Conservation (phyloP, 2,888 invertebrate species). For the Azorinus chamasolen region DNA sequence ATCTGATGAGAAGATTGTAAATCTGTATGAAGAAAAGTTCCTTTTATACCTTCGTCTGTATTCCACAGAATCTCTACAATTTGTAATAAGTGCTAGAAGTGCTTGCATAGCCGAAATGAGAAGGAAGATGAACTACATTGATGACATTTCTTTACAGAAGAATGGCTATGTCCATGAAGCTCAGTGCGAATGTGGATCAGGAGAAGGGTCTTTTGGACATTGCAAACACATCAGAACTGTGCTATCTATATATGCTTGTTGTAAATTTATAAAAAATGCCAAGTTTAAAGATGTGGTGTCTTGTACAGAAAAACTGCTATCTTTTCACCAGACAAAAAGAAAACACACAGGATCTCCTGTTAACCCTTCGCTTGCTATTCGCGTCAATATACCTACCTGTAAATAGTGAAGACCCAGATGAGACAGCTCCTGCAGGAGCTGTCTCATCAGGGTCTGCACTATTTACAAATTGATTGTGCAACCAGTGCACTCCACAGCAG, state of each 20-base stretch:
- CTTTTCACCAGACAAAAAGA: background rate
- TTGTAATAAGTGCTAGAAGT: constrained; percentile 16
- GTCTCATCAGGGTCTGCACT: too few relatives aligned
- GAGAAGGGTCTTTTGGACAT: constrained; percentile 66
- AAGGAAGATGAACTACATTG: constrained; percentile 33
- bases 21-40: constrained; percentile 46
- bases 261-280: background rate
- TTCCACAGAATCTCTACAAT: background rate
- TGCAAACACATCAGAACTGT: constrained; percentile 66
- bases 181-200: constrained; percentile 70
- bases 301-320: constrained; percentile 4
- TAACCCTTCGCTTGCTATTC: too few relatives aligned
- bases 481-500: too few relatives aligned
- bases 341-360: constrained; percentile 40
- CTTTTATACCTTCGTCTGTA: constrained; percentile 12
- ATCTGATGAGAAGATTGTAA: constrained; percentile 18
- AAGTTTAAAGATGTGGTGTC: background rate
- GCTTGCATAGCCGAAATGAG: constrained; percentile 50
- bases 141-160: constrained; percentile 40
- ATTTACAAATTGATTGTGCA: too few relatives aligned
- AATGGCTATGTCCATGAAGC: constrained; percentile 47
- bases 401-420: too few relatives aligned
- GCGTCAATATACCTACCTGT: too few relatives aligned
- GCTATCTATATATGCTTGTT: constrained; percentile 46
- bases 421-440: too few relatives aligned